Base-by-base conservation (phyloP, 2,888 invertebrate genomes). In the Lepetodrilus schrolli region DNA sequence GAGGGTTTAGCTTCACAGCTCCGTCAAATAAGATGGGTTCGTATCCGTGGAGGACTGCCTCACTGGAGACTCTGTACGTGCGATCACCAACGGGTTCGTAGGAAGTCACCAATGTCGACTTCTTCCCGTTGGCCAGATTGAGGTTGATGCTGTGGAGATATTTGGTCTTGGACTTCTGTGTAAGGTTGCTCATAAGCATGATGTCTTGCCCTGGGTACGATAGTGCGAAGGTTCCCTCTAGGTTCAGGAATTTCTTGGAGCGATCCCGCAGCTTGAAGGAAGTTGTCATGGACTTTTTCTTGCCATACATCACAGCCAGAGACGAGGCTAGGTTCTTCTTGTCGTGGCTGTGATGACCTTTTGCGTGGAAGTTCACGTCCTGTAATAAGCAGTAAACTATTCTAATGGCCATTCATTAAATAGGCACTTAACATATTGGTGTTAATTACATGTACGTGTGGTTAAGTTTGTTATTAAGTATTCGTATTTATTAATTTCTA, bases 291-390 rank as follows among this genome's bases (percentile, higher is more conserved):
- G 17, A 26, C 43, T 34, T n/a, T 26, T 36, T 58, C 26, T 21
- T 36, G 1, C 37, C 50, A 13, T 51, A 50, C 21, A 20, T 17
- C 23, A 71, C 51, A 21, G 49, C n/a, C 10, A 71, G 7, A 21
- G 50, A 43, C 5, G 70, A 43, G 17, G 50, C 50, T 23, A 71
- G 37, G n/a, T 36, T 34, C 26, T 26, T 51, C n/a, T 26, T 38
- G 13, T 50, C 37, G n/a, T 70, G 70, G 2, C 10, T 26, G 48
- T 74, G 70, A 0, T 48, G 30, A 36, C 47, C 70, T 13, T 74
- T 70, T 23, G 43, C 34, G n/a, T 58, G 30, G 48, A 51, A 47
- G 23, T 74, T 20, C 13, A 74, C 23, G 8, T 70, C 43, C 74
- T 74, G 70, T 4, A 70, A 74, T 20, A n/a, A n/a, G n/a, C n/a